phyloP scores from a whole-genome alignment of 2,888 invertebrate genomes.

The Idaea straminata region DNA sequence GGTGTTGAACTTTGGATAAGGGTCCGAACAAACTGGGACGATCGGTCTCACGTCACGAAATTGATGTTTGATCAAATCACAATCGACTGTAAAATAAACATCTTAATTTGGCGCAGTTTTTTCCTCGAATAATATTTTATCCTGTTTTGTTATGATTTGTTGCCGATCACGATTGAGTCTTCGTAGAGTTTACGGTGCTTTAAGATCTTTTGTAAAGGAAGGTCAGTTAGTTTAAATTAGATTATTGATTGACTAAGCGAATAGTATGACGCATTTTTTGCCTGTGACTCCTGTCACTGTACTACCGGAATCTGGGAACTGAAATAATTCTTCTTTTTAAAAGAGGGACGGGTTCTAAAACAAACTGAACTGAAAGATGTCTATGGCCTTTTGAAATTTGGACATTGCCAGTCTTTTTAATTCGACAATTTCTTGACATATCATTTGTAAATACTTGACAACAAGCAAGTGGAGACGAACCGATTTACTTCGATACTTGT shows the following conservation, averaged over 20 bases:
- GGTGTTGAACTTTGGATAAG: slow-evolving; percentile 8
- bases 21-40: neutral
- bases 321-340: too few relatives aligned
- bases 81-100: neutral
- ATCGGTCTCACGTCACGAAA: neutral
- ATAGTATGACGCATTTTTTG: neutral
- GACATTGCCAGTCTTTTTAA: too few relatives aligned
- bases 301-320: too few relatives aligned
- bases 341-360: too few relatives aligned
- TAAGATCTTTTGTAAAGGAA: neutral
- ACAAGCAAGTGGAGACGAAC: too few relatives aligned
- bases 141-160: neutral
- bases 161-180: neutral
- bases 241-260: neutral
- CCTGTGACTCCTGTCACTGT: too few relatives aligned
- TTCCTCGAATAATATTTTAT: neutral
- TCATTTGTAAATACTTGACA: too few relatives aligned
- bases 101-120: neutral
- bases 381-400: too few relatives aligned
- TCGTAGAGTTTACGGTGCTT: neutral
- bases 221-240: neutral
- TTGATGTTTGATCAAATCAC: neutral
- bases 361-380: too few relatives aligned
- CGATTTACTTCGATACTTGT: too few relatives aligned
- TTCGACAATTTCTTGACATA: too few relatives aligned